These are phyloP conservation scores for Malacoctenus gilli DNA, from an alignment of 2,797 vertebrate species.

Conservation along the genomic window DNA sequence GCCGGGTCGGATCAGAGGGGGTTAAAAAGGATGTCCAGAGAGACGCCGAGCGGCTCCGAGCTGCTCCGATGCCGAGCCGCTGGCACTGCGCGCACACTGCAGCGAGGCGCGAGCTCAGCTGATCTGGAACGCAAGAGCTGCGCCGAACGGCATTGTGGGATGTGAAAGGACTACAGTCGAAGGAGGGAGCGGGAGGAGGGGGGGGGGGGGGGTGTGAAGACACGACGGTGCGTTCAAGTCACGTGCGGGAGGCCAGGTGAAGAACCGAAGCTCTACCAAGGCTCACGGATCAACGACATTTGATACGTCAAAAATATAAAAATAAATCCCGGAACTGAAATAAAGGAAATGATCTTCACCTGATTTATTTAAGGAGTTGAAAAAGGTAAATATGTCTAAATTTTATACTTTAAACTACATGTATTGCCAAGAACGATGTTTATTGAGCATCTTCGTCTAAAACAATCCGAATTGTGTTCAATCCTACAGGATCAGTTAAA, in stretches of 20 bases:
- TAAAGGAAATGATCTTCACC: too few species aligned
- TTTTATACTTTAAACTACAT: too few species aligned
- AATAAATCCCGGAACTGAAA: too few species aligned
- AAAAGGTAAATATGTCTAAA: too few species aligned
- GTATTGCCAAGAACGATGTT: too few species aligned
- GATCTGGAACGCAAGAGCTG: slow-evolving; percentile 45
- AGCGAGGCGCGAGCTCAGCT: slow-evolving; percentile 73
- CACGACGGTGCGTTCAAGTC: slow-evolving; percentile 43
- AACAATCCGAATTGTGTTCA: too few species aligned
- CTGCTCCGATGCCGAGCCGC: slow-evolving; percentile 63
- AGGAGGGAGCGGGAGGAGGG: too few species aligned
- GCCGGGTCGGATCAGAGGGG: slow-evolving; percentile 20
- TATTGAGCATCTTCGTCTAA: too few species aligned
- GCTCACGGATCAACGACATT: neutral
- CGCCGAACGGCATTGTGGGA: slow-evolving; percentile 78
- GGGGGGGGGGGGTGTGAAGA: slow-evolving; percentile 20
- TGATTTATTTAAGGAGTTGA: too few species aligned
- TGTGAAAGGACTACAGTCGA: too few species aligned
- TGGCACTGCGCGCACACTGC: slow-evolving; percentile 70
- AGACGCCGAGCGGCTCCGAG: slow-evolving; percentile 63
- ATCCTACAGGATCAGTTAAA: too few species aligned
- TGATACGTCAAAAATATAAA: too few species aligned
- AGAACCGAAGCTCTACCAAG: neutral
- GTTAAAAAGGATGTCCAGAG: slow-evolving; percentile 40
- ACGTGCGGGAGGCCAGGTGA: slow-evolving; percentile 28